These are phyloP conservation scores for Ageneiosus marmoratus DNA, from an alignment of 2,113 vertebrate species.

Conservation along the genomic window DNA sequence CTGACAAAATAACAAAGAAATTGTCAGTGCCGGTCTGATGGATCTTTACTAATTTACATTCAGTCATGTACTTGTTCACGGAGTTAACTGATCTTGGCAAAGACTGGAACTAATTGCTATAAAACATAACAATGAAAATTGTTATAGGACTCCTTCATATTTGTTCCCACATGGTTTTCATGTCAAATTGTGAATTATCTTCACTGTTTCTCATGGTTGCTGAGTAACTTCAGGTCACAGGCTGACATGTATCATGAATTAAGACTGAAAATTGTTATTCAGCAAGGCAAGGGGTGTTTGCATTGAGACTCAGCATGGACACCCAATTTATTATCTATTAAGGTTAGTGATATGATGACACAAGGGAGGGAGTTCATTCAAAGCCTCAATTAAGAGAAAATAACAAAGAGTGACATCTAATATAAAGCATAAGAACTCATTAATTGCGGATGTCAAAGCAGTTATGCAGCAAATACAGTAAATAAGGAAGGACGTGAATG, in stretches of 20 bases:
- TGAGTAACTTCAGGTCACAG: constrained; percentile 7
- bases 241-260: not conserved
- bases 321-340: not conserved
- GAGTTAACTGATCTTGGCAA: constrained; percentile 14
- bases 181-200: not conserved
- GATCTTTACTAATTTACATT: constrained; percentile 16
- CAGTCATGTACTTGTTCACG: not conserved
- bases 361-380: not conserved
- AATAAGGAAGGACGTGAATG: constrained; percentile 30
- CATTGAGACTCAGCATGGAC: not conserved
- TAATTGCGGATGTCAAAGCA: not conserved
- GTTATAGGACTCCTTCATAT: not conserved
- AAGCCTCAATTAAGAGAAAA: not conserved
- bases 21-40: not conserved
- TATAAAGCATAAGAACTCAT: not conserved
- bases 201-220: not conserved
- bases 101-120: not conserved
- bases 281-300: not conserved
- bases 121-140: not conserved
- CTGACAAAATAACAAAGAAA: constrained; percentile 33
- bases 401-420: not conserved
- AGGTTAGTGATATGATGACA: not conserved
- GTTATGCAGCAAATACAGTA: constrained; percentile 19
- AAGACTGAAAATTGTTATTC: not conserved
- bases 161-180: constrained; percentile 6